Conservation (phyloP, 2,797 vertebrate species). For the Phyllotis vaccarum region DNA sequence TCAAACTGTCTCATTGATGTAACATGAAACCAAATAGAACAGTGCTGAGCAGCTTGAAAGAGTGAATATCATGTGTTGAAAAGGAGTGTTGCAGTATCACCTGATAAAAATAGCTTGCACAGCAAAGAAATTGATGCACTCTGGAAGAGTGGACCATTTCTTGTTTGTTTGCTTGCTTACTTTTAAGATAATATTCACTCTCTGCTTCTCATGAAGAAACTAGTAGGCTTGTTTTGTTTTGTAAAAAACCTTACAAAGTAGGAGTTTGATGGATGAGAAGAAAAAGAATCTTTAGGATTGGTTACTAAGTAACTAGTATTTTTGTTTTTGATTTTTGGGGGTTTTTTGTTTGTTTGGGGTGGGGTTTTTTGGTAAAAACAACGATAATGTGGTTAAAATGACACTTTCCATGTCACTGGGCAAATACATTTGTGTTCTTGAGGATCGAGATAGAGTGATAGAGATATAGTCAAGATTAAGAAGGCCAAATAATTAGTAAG, state of each 20-base stretch:
- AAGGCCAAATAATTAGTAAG: constrained; percentile 37
- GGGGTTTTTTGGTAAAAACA: background rate
- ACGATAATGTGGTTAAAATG: constrained; percentile 40
- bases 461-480: constrained; percentile 48
- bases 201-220: constrained; percentile 10
- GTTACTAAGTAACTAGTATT: constrained; percentile 22
- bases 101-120: constrained; percentile 85
- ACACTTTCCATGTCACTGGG: constrained; percentile 27
- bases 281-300: constrained; percentile 56
- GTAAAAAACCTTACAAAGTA: constrained; percentile 56
- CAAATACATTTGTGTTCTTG: constrained; percentile 51
- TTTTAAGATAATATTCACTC: constrained; percentile 68
- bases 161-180: constrained; percentile 47
- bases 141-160: constrained; percentile 76
- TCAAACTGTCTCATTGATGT: constrained; percentile 73
- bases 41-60: constrained; percentile 80
- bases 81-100: constrained; percentile 85
- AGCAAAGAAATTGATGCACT: constrained; percentile 84
- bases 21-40: constrained; percentile 82
- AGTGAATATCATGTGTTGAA: constrained; percentile 84
- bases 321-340: too few relatives aligned
- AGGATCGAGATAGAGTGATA: background rate
- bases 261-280: background rate
- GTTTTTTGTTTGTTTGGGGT: too few relatives aligned
- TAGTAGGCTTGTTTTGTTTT: background rate